Percentiles rank a stretch among this genome's conserved stretches.
These are phyloP conservation scores for Malurus splendens DNA, from an alignment of 2,797 vertebrate species.

Conservation along the genomic window DNA sequence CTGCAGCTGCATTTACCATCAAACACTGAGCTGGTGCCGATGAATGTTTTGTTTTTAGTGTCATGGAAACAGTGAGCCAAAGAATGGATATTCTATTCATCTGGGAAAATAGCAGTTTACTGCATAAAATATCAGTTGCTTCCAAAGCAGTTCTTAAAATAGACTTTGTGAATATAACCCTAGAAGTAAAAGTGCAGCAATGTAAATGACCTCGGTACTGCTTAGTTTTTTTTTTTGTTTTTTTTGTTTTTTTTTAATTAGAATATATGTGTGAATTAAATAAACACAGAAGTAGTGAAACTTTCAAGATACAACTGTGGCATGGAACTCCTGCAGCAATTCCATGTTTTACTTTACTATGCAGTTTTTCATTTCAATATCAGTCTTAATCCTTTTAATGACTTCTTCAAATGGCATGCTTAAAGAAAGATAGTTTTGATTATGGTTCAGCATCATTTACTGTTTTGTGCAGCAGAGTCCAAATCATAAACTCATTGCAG, in stretches of 20 bases:
- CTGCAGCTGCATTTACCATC: conserved; percentile 77
- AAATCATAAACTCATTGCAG: background rate
- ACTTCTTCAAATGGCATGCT: background rate
- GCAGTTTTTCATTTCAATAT: background rate
- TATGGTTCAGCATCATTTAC: background rate
- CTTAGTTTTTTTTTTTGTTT: conserved; percentile 27
- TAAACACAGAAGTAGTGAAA: background rate
- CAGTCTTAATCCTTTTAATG: background rate
- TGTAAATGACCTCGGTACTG: conserved; percentile 33
- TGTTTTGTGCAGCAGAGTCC: background rate
- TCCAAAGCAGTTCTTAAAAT: conserved; percentile 72
- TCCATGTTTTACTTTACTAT: background rate
- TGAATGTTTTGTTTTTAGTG: conserved; percentile 78
- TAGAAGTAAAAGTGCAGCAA: conserved; percentile 45
- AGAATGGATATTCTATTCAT: conserved; percentile 77
- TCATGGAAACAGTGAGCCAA: conserved; percentile 78
- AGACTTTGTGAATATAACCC: conserved; percentile 63
- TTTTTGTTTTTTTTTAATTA: conserved; percentile 21
- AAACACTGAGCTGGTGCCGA: conserved; percentile 68
- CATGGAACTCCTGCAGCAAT: background rate
- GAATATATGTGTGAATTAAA: background rate
- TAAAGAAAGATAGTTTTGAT: background rate
- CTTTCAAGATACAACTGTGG: background rate
- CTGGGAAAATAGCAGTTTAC: conserved; percentile 73
- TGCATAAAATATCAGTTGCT: conserved; percentile 72